Evolutionary conservation across 2,113 vertebrate genomes (phyloP), one percentile per base, ranked within the genome.

Genomic region (Corythaixoides concolor): DNA sequence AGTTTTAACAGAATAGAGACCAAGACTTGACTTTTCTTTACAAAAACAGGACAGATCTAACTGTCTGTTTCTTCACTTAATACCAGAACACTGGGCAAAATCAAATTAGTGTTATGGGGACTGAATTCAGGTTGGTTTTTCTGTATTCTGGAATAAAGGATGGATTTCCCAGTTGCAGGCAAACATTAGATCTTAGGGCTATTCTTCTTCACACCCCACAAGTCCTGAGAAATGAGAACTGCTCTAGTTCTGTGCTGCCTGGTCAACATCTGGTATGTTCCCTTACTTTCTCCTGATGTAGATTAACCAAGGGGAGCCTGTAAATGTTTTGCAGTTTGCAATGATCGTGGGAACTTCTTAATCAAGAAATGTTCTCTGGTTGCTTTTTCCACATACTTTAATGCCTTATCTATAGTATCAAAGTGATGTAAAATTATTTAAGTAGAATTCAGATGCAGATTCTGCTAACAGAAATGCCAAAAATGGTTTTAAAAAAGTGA

Each of bases 361-460:
- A 52, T 35, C 39, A 50, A 73, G 20, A 53, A 73, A 69, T 12
- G 2, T 49, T 79, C 8, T 49, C 43, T 69, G 4, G 2, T 43
- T 56, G 3, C 19, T 53, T 75, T 37, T 69, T 69, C 8, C 6
- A 14, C 1, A 32, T 73, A 28, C 23, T 52, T 39, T 8, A 39
- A 4, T 30, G 6, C 2, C 8, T 6, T 33, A 1, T 41, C 0
- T n/a, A 11, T 8, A 8, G 3, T 62, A 79, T 6, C 15, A 63
- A 75, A 12, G 3, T 59, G 35, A 47, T 23, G 7, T 26, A 45
- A 86, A 93, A 45, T 23, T 69, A 64, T 53, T 60, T 45, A 35
- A 26, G 6, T 24, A 14, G 18, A 53, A 26, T n/a, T 52, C 18
- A 39, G 16, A 62, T 6, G 4, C 11, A 77, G 32, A 2, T 2